Conservation (phyloP, 35 echinoderm and acorn worm genomes). For the Anneissia japonica region DNA sequence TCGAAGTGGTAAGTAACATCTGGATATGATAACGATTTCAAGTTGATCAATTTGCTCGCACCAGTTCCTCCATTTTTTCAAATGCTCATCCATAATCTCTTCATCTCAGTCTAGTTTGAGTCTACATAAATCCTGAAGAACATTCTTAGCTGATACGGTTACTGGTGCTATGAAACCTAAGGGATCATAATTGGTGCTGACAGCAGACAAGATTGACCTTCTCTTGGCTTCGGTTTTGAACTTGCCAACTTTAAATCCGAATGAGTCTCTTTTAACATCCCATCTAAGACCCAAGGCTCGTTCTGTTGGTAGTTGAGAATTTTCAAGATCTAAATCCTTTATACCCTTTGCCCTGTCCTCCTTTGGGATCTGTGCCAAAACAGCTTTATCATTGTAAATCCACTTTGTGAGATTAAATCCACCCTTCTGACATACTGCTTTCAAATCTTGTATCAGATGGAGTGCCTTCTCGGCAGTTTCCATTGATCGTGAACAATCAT, state of each 20-base stretch:
- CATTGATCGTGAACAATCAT: conserved; percentile 46
- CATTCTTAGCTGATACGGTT: conserved; percentile 37
- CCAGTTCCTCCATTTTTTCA: conserved; percentile 46
- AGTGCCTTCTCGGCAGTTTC: conserved; percentile 11
- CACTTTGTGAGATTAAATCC: conserved; percentile 73
- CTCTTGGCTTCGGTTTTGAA: conserved; percentile 18
- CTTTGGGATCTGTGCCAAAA: conserved; percentile 43
- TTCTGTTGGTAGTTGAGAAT: conserved; percentile 38
- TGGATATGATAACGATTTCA: conserved; percentile 19
- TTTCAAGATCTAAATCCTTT: conserved; percentile 31
- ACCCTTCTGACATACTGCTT: conserved; percentile 23
- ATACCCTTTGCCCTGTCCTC: conserved; percentile 39
- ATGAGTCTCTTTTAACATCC: conserved; percentile 25
- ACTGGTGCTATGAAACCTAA: conserved; percentile 42
- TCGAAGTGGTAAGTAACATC: conserved; percentile 29
- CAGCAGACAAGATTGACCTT: conserved; percentile 31
- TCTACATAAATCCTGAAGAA: conserved; percentile 41
- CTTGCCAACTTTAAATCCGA: conserved; percentile 27
- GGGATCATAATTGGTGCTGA: conserved; percentile 53
- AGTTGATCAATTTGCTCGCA: conserved; percentile 31
- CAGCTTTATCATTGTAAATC: conserved; percentile 40
- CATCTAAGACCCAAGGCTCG: conserved; percentile 65
- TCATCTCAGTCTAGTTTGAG: conserved; percentile 49
- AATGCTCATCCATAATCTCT: conserved; percentile 21
- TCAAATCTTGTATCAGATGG: conserved; percentile 10